Conservation (phyloP, 2,113 vertebrate genomes). For the Dromiciops gliroides region DNA sequence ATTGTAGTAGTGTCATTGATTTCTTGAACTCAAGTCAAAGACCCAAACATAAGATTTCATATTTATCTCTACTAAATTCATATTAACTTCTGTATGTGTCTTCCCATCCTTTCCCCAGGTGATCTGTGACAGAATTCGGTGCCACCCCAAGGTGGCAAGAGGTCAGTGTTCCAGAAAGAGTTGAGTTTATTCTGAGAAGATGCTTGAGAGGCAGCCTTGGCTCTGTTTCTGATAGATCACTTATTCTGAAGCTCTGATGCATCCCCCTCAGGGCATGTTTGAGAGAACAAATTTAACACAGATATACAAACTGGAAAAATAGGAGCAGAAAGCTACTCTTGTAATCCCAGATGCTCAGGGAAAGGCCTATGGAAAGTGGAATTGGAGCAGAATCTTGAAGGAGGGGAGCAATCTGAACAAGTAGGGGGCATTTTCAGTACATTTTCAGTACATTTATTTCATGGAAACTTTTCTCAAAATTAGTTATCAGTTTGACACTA, state of each 20-base stretch:
- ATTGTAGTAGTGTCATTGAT: neutral
- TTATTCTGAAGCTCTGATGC: neutral
- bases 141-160: neutral
- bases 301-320: neutral
- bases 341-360: neutral
- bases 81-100: neutral
- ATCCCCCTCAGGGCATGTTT: neutral
- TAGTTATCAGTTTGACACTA: neutral
- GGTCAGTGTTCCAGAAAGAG: neutral
- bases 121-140: neutral
- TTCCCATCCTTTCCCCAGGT: neutral
- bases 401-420: neutral
- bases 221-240: neutral
- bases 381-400: slow-evolving; percentile 5
- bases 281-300: neutral
- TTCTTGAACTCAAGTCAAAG: neutral
- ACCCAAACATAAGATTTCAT: neutral
- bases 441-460: neutral
- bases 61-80: neutral
- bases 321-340: neutral
- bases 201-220: neutral
- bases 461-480: neutral
- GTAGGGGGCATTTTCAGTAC: neutral
- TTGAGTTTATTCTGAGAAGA: neutral
- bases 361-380: neutral